Base-by-base conservation (phyloP, 2,888 invertebrate species). In the Agriotes lineatus region DNA sequence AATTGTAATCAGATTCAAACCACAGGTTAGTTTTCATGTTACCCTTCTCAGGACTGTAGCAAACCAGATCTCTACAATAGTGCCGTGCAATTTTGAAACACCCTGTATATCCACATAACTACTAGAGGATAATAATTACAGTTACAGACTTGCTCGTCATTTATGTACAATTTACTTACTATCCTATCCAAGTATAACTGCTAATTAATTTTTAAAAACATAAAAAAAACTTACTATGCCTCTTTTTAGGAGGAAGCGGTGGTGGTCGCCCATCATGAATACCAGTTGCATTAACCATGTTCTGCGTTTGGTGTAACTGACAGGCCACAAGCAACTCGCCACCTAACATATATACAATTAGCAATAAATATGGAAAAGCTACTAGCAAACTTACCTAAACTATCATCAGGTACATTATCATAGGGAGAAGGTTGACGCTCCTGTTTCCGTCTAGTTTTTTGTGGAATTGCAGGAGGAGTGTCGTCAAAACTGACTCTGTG, bases 201-300 rank as follows among this genome's bases (percentile, higher is more conserved):
- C 2, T 4, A 33, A 37, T 12, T 2, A 39, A n/a, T 6, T 42
- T 42, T 42, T 37, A 37, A 37, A 37, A 37, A 12, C 37, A 12
- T 6, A 5, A 12, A 37, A 25, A 1, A 37, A 30, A 94, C 96
- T 94, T 90, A 96, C 96, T 96, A 88, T 97, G 94, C 85, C 94
- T 93, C 85, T 96, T 96, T 87, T 97, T 97, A 48, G 93, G 91
- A 42, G 97, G 97, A 74, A 97, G 86, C 56, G 97, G 97, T 71
- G 97, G 97, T 72, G 96, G 94, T 80, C 90, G 87, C 76, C 91
- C 91, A 84, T 81, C 71, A 37, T n/a, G 94, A 56, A 75, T 67
- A 81, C 81, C 64, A 37, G 72, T 67, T 16, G 73, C 75, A 69
- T 76, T 79, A 6, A 78, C 66, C 69, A 79, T 80, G 58, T 83